A percentile compares a stretch with the other conserved stretches of the same genome.
Evolutionary conservation across 2,113 vertebrate genomes (phyloP).

Genomic region (Tyrannus savana): DNA sequence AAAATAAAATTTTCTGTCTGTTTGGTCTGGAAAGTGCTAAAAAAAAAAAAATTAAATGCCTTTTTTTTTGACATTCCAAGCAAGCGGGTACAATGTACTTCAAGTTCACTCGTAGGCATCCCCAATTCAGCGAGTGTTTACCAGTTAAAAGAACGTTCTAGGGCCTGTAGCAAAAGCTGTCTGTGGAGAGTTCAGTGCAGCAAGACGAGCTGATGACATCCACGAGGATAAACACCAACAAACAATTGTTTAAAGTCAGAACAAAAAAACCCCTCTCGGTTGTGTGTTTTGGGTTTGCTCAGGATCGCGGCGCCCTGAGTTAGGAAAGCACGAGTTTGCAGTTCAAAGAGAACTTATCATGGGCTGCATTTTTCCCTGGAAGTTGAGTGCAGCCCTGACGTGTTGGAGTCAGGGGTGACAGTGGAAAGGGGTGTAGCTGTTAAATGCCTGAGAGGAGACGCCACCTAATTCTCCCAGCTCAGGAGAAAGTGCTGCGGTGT

Average conservation of each 20-base stretch:
- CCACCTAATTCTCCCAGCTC: not conserved
- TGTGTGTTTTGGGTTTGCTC: not conserved
- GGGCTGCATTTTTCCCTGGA: not conserved
- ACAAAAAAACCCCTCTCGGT: not conserved
- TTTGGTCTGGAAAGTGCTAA: not conserved
- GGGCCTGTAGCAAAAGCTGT: not conserved
- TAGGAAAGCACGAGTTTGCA: not conserved
- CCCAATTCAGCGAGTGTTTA: not conserved
- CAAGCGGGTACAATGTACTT: not conserved
- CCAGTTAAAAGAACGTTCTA: not conserved
- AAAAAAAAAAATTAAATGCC: not conserved
- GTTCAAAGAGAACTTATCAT: not conserved
- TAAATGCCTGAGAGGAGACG: not conserved
- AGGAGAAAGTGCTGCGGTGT: too few species aligned
- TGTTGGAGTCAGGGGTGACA: not conserved
- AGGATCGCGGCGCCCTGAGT: not conserved
- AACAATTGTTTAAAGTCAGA: not conserved
- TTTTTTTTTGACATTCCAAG: not conserved
- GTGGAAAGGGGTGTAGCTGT: not conserved
- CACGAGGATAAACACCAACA: not conserved
- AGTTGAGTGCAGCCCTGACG: not conserved
- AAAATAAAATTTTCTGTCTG: not conserved
- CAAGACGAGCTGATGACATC: not conserved
- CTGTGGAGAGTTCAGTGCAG: not conserved
- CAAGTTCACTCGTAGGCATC: not conserved